Evolutionary conservation across 2,888 invertebrate species (phyloP).

Genomic region (Neoitamus cyanurus): DNA sequence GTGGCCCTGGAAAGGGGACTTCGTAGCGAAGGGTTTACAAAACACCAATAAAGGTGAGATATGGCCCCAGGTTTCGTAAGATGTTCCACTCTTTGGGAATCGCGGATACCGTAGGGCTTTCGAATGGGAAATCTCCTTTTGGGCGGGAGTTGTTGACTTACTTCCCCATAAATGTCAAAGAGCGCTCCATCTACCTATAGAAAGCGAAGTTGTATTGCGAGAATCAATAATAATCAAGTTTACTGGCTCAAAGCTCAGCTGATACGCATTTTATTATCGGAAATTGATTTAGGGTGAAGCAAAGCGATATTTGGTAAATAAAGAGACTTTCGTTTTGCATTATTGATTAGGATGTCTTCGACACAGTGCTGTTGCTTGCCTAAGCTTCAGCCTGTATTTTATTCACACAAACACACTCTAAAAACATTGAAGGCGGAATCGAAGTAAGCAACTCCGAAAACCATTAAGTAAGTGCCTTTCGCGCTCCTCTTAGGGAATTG

Average conservation of each 20-base stretch:
- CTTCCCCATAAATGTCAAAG: not conserved
- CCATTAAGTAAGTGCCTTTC: no score
- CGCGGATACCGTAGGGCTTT: not conserved
- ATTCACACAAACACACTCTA: no score
- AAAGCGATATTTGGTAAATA: not conserved
- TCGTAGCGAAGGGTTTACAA: not conserved
- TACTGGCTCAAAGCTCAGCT: not conserved
- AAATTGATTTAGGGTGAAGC: not conserved
- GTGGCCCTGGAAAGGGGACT: not conserved
- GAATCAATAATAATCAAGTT: conserved; percentile 20
- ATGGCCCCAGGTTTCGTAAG: not conserved
- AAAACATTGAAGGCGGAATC: no score
- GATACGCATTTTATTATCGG: not conserved
- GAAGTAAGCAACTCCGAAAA: no score
- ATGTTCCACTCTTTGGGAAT: not conserved
- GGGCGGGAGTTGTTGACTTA: not conserved
- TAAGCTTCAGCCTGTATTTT: no score
- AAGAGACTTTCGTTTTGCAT: not conserved
- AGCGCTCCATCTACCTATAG: not conserved
- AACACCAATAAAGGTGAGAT: not conserved
- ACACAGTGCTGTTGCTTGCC: no score
- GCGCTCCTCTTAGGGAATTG: no score
- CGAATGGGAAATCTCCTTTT: not conserved
- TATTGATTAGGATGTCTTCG: not conserved
- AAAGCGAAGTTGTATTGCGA: not conserved